Conservation (phyloP, 2,113 vertebrate genomes). For the Salvator merianae region DNA sequence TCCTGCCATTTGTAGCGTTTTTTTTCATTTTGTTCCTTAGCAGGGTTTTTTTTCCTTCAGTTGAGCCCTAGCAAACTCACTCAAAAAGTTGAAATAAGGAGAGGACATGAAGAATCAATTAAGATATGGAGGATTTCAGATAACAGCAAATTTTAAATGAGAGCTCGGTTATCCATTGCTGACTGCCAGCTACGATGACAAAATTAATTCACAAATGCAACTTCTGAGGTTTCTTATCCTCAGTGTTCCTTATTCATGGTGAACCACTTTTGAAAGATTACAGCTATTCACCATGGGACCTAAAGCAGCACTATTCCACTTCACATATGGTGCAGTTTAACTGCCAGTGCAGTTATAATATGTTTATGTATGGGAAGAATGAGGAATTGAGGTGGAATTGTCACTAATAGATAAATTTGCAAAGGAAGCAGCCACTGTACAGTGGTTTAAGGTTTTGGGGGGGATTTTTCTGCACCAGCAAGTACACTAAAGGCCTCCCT, state of each 20-base stretch:
- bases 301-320: slow-evolving; percentile 54
- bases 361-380: slow-evolving; percentile 19
- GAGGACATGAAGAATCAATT: slow-evolving; percentile 69
- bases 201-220: slow-evolving; percentile 63
- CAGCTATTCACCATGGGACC: slow-evolving; percentile 37
- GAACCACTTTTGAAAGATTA: slow-evolving; percentile 64
- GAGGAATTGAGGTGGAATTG: neutral
- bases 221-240: slow-evolving; percentile 55
- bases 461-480: slow-evolving; percentile 38
- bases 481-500: too few species aligned
- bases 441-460: slow-evolving; percentile 35
- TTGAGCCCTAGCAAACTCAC: slow-evolving; percentile 18
- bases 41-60: slow-evolving; percentile 54
- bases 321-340: slow-evolving; percentile 61
- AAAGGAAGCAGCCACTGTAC: too few species aligned
- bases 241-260: slow-evolving; percentile 46
- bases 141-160: slow-evolving; percentile 68
- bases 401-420: too few species aligned
- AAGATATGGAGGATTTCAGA: slow-evolving; percentile 66
- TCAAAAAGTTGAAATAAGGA: slow-evolving; percentile 57
- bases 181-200: slow-evolving; percentile 64
- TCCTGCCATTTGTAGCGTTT: slow-evolving; percentile 21
- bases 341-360: slow-evolving; percentile 65
- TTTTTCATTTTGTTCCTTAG: too few species aligned
- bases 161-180: slow-evolving; percentile 70